Evolutionary conservation across 2,113 vertebrate species (phyloP), one percentile per base, ranked within the genome.

Genomic region (Carassius carassius): DNA sequence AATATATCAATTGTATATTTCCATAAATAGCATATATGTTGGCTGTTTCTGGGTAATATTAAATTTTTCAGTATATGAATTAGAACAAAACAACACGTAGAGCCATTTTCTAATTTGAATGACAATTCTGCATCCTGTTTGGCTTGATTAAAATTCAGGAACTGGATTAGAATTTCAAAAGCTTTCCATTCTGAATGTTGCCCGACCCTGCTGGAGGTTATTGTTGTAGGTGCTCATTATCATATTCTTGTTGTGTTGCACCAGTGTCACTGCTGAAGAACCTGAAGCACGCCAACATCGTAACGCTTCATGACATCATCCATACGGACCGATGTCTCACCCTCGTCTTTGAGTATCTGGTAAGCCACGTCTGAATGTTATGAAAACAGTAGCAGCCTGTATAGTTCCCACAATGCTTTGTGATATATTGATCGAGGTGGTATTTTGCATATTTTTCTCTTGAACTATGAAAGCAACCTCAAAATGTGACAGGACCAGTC

Each of bases 251-350:
- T 73, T 67, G 17, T 86, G 17, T 90, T 51, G 56, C 82, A 49
- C 0, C 90, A 99, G 98, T 99, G 89, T 99, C 98, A 0, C 95
- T 99, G 19, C 94, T 99, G 87, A 99, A 97, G 94, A 97, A 99
- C 92, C 95, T 99, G 86, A 99, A 99, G 11, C 98, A 99, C 0
- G 97, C 97, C 91, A 99, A 99, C 92, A 99, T 99, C 3, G 98
- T 99, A 83, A 99, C 97, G 4, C 94, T 99, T 84, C 98, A 99
- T 9, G 98, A 99, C 93, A 97, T 99, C 93, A 97, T 99, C 92
- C 97, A 99, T 92, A 99, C 98, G 0, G 96, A 97, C 58, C 94
- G 95, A 80, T 97, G 94, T 86, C 97, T 99, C 93, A 99, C 97
- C 0, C 95, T 99, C 29, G 98, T 99, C 90, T 99, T 99, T 11